Conservation (phyloP, 2,888 invertebrate species). For the Lottia scabra region DNA sequence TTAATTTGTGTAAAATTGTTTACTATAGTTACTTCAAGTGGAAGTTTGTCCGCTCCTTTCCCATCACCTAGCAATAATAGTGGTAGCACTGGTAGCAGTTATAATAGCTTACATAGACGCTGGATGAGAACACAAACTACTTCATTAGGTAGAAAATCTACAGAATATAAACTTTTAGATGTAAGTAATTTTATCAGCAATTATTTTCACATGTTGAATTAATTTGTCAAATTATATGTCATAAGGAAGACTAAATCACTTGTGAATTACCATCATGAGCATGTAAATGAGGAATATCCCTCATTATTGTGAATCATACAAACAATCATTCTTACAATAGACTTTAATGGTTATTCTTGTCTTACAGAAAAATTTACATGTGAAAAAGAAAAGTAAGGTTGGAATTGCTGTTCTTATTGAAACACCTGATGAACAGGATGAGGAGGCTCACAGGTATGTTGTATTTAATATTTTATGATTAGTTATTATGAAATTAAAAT, state of each 20-base stretch:
- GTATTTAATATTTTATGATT: not conserved
- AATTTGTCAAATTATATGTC: too few relatives aligned
- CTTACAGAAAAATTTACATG: not conserved
- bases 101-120: slow-evolving; percentile 74
- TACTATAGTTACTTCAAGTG: slow-evolving; percentile 59
- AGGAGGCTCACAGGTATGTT: slow-evolving; percentile 45
- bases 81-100: slow-evolving; percentile 70
- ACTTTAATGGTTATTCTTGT: too few relatives aligned
- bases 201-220: not conserved
- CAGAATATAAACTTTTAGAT: not conserved
- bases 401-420: slow-evolving; percentile 78
- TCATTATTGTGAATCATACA: too few relatives aligned
- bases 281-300: too few relatives aligned
- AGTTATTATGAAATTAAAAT: too few relatives aligned
- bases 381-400: slow-evolving; percentile 72
- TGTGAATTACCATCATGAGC: too few relatives aligned
- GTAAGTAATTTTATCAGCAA: not conserved
- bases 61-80: slow-evolving; percentile 52
- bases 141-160: slow-evolving; percentile 67
- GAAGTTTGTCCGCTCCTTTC: slow-evolving; percentile 59
- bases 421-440: slow-evolving; percentile 55
- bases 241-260: too few relatives aligned
- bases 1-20: not conserved
- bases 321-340: too few relatives aligned
- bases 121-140: slow-evolving; percentile 74